Evolutionary conservation across 1,140 invertebrate genomes (phyloP), one percentile per base, ranked within the genome.

Genomic region (Nixonia krombeini): DNA sequence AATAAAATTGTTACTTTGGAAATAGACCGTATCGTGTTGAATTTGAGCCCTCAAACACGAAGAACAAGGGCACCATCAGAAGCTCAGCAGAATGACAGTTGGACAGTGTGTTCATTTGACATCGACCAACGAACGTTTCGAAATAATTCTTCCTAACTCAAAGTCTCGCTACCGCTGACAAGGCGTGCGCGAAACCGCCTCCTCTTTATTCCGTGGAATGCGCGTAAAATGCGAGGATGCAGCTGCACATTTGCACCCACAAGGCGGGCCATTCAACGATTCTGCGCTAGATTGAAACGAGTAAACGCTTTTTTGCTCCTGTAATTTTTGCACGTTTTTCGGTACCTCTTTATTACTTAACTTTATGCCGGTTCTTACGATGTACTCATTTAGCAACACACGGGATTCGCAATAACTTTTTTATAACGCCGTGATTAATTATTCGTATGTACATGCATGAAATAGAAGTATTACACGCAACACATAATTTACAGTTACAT

Each of bases 31-130:
- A 66, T 73, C 69, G 68, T 65, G 50, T 70, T 70, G 62, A 55
- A 51, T 61, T 46, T 31, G 35, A 56, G 55, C 71, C 72, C 31
- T 51, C 33, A 70, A 76, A 72, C 52, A 65, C 61, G 52, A 56
- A 72, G 73, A 78, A 77, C 74, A 63, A 65, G 67, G 59, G 61
- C 56, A 62, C 55, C 45, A 52, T 55, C 57, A 56, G 28, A 13
- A 52, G 41, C 53, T 69, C 78, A 65, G 35, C 49, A 38, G 70
- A 82, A 67, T 79, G 80, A 81, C 78, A 80, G 78, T 73, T 62
- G 57, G 79, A 82, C 81, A 81, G 79, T 80, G 74, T 45, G 58
- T 75, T 81, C 79, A 70, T 82, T 82, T 77, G 79, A 76, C 75
- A 78, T 79, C 72, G 56, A 44, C 26, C 51, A 52, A 29, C 25